Evolutionary conservation across 2,113 vertebrate species (phyloP).

Genomic region (Oryctolagus cuniculus): mOryCun1.1 NC_091442.1:91214501-91215000

Average conservation of each 20-base stretch:
- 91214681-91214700: neutral
- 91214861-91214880: neutral
- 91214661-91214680: neutral
- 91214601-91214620: neutral
- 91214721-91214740: neutral
- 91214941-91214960: neutral
- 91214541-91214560: neutral
- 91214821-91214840: neutral
- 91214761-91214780: neutral
- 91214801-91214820: neutral
- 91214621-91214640: neutral
- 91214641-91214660: neutral
- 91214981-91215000: neutral
- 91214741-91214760: neutral
- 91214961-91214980: neutral
- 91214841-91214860: neutral
- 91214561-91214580: neutral
- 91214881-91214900: neutral
- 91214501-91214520: neutral
- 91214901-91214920: neutral
- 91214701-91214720: neutral
- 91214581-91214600: neutral
- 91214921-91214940: neutral
- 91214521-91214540: neutral
- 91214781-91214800: neutral